These are phyloP conservation scores for Phrynocephalus guinanensis DNA, from an alignment of 2,797 vertebrate genomes.

Conservation along the genomic window DNA sequence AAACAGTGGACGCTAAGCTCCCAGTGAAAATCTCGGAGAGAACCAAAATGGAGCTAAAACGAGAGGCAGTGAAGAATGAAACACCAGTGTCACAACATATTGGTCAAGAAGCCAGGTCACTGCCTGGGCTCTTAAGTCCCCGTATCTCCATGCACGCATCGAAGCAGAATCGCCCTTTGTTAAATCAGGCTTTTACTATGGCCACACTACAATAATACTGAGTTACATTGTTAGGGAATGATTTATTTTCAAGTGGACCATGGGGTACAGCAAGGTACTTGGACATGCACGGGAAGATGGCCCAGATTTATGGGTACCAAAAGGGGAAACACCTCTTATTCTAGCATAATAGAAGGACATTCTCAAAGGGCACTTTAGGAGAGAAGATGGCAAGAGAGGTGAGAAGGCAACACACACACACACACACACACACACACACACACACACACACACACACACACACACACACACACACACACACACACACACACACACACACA, in stretches of 20 bases:
- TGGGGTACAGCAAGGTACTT: not conserved
- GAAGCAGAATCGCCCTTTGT: conserved; percentile 21
- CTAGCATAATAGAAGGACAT: not conserved
- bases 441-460: too few relatives aligned
- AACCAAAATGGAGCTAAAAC: too few relatives aligned
- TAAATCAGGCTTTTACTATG: not conserved
- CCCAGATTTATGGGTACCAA: not conserved
- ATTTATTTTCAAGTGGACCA: not conserved
- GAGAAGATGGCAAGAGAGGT: not conserved
- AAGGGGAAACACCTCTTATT: not conserved
- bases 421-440: not conserved
- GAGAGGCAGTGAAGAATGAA: too few relatives aligned
- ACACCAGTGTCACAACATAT: too few relatives aligned
- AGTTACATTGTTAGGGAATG: too few relatives aligned
- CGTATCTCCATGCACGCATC: not conserved
- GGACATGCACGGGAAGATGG: not conserved
- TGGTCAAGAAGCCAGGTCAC: too few relatives aligned
- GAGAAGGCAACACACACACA: not conserved
- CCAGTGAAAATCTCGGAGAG: too few relatives aligned
- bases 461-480: not conserved
- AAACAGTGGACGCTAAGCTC: too few relatives aligned
- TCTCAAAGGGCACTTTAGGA: not conserved
- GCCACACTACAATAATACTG: not conserved
- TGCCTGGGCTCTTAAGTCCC: too few relatives aligned
- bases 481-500: too few relatives aligned